phyloP scores from a whole-genome alignment of 2,797 vertebrate genomes.

The Eulemur mongoz region DNA sequence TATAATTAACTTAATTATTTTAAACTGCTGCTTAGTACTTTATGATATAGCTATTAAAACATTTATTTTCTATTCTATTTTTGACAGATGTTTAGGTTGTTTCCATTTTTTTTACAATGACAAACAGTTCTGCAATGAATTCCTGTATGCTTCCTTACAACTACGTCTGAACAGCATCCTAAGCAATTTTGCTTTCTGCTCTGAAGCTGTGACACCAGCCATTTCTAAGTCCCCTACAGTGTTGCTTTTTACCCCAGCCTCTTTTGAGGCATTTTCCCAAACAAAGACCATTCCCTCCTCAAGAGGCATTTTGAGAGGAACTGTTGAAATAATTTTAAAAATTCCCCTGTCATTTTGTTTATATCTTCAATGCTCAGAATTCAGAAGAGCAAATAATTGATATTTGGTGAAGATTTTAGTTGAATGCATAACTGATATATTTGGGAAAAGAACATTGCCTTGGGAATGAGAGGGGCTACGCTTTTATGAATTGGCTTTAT shows the following conservation, averaged over 20 bases:
- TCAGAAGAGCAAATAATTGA: background rate
- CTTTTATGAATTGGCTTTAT: background rate
- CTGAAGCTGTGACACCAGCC: background rate
- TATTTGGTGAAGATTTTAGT: background rate
- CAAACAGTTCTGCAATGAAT: background rate
- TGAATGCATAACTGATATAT: background rate
- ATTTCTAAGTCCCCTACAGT: background rate
- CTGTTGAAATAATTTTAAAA: background rate
- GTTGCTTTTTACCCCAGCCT: background rate
- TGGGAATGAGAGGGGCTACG: background rate
- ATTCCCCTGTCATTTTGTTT: background rate
- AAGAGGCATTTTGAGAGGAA: background rate
- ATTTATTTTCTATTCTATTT: background rate
- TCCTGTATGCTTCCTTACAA: background rate
- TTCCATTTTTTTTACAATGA: background rate
- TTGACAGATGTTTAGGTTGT: background rate
- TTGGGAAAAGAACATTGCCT: background rate
- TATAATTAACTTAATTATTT: constrained; percentile 18
- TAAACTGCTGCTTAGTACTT: constrained; percentile 1
- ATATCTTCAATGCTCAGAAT: background rate
- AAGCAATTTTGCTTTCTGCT: background rate
- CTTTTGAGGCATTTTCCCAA: background rate
- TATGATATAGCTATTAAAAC: background rate
- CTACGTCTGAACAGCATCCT: background rate
- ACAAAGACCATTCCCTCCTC: background rate